Percentiles rank a stretch among this genome's conserved stretches.
phyloP scores from a whole-genome alignment of 1,140 invertebrate species.

The Drosophila bifasciata region DNA sequence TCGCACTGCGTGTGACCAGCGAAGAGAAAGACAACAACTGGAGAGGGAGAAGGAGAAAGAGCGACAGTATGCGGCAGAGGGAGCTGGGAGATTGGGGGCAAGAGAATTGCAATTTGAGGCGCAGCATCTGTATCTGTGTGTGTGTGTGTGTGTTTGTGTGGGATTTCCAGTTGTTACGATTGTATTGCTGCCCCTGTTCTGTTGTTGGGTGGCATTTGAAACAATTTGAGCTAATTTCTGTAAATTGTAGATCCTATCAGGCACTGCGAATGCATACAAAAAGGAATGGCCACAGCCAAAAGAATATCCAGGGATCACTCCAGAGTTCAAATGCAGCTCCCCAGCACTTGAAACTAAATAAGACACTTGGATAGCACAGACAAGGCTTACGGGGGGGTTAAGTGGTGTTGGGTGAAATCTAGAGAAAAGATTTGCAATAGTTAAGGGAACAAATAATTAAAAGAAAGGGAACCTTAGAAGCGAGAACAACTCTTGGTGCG shows the following conservation, averaged over 20 bases:
- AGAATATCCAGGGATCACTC: constrained; percentile 26
- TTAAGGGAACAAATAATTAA: no score
- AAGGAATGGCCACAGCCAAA: constrained; percentile 1
- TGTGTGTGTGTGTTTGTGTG: no score
- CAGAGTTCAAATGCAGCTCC: constrained; percentile 6
- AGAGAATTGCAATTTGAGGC: constrained; percentile 44
- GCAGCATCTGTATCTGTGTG: constrained; percentile 32
- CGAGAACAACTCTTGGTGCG: no score
- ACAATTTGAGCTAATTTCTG: constrained; percentile 60
- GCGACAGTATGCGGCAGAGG: neutral
- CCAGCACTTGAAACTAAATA: constrained; percentile 4
- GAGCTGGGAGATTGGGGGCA: constrained; percentile 36
- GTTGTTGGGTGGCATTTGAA: constrained; percentile 47
- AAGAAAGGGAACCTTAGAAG: no score
- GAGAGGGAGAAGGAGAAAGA: neutral
- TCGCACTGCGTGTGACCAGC: constrained; percentile 4
- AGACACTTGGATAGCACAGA: constrained; percentile 14
- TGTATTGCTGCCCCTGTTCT: constrained; percentile 7
- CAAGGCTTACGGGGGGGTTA: neutral
- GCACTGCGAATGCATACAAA: neutral
- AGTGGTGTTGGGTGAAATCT: neutral
- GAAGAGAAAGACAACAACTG: constrained; percentile 6
- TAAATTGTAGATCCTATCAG: constrained; percentile 51
- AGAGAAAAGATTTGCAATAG: neutral
- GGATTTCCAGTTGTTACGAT: constrained; percentile 36